Percentiles rank a stretch among this genome's conserved stretches.
These are phyloP conservation scores for Artemia franciscana DNA, from an alignment of 1,140 invertebrate species.

Conservation along the genomic window DNA sequence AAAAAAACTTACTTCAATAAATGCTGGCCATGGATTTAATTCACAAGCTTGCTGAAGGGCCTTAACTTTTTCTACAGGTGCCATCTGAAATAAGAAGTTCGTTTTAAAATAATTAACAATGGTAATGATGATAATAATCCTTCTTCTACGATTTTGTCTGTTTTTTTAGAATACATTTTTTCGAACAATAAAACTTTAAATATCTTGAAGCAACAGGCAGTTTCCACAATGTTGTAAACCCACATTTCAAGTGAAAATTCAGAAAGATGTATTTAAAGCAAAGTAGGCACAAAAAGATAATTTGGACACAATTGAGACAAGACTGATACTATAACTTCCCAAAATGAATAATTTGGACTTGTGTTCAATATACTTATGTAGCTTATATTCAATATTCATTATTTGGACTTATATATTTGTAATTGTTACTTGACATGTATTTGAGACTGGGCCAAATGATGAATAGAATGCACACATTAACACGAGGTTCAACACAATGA, in stretches of 20 bases:
- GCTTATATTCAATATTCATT: no score
- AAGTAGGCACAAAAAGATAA: no score
- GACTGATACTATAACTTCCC: no score
- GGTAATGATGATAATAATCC: background rate
- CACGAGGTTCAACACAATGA: no score
- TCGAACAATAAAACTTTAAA: background rate
- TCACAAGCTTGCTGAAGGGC: background rate
- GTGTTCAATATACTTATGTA: no score
- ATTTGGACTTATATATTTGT: no score
- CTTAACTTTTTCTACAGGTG: background rate
- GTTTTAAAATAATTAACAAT: background rate
- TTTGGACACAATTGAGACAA: no score
- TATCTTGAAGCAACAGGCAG: background rate
- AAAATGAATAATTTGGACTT: no score
- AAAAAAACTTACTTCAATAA: conserved; percentile 7
- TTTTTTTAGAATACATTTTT: background rate
- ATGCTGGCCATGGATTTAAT: conserved; percentile 11
- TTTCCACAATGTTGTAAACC: background rate
- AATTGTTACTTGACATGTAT: no score
- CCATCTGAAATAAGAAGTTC: background rate
- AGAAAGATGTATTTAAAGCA: background rate
- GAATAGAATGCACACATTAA: no score
- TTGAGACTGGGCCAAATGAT: no score
- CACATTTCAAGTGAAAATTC: background rate
- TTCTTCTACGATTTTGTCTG: background rate